These are phyloP conservation scores for Zaprionus tsacasi DNA, from an alignment of 1,140 invertebrate genomes.

Conservation along the genomic window DNA sequence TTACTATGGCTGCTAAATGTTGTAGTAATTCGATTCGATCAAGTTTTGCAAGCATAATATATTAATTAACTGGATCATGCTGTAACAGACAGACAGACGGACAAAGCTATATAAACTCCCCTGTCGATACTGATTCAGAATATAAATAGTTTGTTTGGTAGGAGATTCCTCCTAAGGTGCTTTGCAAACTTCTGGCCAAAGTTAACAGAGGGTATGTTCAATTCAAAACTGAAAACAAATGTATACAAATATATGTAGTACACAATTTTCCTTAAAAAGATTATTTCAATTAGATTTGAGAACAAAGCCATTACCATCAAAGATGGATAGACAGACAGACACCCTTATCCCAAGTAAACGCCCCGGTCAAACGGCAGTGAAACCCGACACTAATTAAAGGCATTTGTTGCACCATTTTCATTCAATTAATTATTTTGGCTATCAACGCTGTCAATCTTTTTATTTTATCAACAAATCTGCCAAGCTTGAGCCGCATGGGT, in stretches of 20 bases:
- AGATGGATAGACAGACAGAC: slow-evolving; percentile 19
- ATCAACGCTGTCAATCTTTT: slow-evolving; percentile 83
- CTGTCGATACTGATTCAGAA: too few relatives aligned
- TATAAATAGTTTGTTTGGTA: too few relatives aligned
- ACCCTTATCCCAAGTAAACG: slow-evolving; percentile 2
- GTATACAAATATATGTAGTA: background rate
- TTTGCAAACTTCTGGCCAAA: too few relatives aligned
- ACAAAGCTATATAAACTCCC: too few relatives aligned
- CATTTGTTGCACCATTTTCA: slow-evolving; percentile 76
- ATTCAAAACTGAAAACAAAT: background rate
- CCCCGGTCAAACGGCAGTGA: slow-evolving; percentile 29
- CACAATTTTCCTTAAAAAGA: background rate
- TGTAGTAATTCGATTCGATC: too few relatives aligned
- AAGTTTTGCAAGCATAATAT: too few relatives aligned
- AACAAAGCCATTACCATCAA: slow-evolving; percentile 17
- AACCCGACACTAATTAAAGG: slow-evolving; percentile 80
- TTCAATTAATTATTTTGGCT: slow-evolving; percentile 82
- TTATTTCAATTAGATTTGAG: background rate
- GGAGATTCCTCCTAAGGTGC: too few relatives aligned
- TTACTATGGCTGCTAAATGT: too few relatives aligned
- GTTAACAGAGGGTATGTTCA: background rate
- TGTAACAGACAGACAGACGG: too few relatives aligned
- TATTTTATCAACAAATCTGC: slow-evolving; percentile 79
- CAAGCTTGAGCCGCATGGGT: slow-evolving; percentile 19
- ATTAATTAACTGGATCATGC: too few relatives aligned